Evolutionary conservation across 1,140 invertebrate genomes (phyloP), one percentile per base, ranked within the genome.

Genomic region (Drosophila melanica): DNA sequence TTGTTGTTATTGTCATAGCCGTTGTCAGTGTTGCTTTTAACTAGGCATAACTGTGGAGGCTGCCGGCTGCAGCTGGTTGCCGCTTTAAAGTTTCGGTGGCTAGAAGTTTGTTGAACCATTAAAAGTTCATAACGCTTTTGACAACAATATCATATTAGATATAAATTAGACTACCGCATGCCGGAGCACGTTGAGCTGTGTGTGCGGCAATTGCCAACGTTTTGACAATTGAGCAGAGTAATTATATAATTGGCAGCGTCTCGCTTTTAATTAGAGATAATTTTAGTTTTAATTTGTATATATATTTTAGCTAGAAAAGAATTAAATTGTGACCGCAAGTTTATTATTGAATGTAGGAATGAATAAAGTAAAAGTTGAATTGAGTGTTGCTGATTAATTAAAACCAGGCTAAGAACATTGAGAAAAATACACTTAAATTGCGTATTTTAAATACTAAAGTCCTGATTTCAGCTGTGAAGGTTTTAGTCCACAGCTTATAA

Each of bases 71-170:
- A 41, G 41, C 37, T 48, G 48, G 53, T 18, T 37, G 55, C 47
- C 51, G 65, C 37, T 76, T 79, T 69, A 85, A 87, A 80, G 85
- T 85, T 81, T 55, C 47, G 71, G 77, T 87, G 78, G 66, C 53
- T 72, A 55, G 51, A 72, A 75, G 55, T 85, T 82, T 85, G 73
- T 70, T 80, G 7, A 72, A 68, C 76, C 74, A 81, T 77, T 65
- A 65, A 51, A 76, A 74, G 76, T 73, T 85, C 42, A 60, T 63
- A 76, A 68, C 33, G 37, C 57, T 41, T 60, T 60, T 16, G 62
- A 53, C 54, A 59, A 45, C 39, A 66, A 66, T 58, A 71, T 50
- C 41, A 64, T 55, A 12, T 45, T 41, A 39, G 18, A 42, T 60
- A 16, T 16, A 45, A 9, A 35, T 35, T 35, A 35, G 33, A 35